phyloP scores from a whole-genome alignment of 2,888 invertebrate genomes.

The Parnassius smintheus region DNA sequence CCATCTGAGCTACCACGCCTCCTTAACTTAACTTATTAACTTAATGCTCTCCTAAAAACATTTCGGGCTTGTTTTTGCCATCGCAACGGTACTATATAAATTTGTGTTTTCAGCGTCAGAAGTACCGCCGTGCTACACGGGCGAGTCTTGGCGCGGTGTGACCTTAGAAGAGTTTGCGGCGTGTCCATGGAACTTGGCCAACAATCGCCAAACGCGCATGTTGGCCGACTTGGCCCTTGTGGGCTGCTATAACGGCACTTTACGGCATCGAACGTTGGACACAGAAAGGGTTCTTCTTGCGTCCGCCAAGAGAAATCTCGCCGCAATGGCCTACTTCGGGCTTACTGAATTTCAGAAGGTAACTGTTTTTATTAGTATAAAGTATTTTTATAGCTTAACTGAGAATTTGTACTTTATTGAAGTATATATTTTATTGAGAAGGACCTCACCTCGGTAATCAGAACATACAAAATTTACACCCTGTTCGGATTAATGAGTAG shows the following conservation, averaged over 20 bases:
- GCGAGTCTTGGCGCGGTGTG: constrained; percentile 93
- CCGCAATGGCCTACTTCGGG: constrained; percentile 98
- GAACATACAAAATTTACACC: too few relatives aligned
- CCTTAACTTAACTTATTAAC: too few relatives aligned
- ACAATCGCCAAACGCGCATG: constrained; percentile 98
- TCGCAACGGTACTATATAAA: too few relatives aligned
- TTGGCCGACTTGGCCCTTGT: constrained; percentile 96
- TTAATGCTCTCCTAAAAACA: too few relatives aligned
- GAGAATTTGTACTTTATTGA: neutral
- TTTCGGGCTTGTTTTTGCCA: too few relatives aligned
- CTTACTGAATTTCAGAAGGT: constrained; percentile 97
- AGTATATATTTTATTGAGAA: too few relatives aligned
- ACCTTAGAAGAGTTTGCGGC: constrained; percentile 93
- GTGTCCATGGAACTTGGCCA: constrained; percentile 96
- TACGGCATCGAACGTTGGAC: constrained; percentile 85
- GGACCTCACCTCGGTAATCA: too few relatives aligned
- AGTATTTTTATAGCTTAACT: neutral
- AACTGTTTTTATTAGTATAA: constrained; percentile 7
- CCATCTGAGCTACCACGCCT: too few relatives aligned
- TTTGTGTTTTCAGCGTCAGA: constrained; percentile 79
- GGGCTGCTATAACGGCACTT: constrained; percentile 95
- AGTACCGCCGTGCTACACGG: constrained; percentile 90
- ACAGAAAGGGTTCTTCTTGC: constrained; percentile 93
- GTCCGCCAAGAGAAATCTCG: constrained; percentile 97
- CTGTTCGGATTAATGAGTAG: too few relatives aligned